Percentiles rank a stretch among this genome's conserved stretches.
These are phyloP conservation scores for Falco cherrug DNA, from an alignment of 2,797 vertebrate species.

Conservation along the genomic window DNA sequence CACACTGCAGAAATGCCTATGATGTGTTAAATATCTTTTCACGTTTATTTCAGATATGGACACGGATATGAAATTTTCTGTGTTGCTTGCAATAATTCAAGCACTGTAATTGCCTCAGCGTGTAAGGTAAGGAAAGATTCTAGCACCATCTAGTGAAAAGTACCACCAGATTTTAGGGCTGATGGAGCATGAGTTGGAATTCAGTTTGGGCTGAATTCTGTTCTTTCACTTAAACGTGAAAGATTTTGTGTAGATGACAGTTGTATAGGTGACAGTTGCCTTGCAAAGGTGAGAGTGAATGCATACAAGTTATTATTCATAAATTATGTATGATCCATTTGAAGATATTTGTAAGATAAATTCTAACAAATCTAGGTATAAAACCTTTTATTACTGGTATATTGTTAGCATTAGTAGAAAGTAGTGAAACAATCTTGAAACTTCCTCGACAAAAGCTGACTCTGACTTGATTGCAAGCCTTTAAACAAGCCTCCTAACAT, in stretches of 20 bases:
- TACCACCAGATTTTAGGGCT: background rate
- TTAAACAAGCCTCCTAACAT: background rate
- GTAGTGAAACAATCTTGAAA: background rate
- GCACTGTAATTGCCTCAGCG: slow-evolving; percentile 89
- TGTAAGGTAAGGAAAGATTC: slow-evolving; percentile 88
- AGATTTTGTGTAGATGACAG: background rate
- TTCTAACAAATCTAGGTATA: background rate
- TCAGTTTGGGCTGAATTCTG: background rate
- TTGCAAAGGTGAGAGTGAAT: background rate
- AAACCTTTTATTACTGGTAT: background rate
- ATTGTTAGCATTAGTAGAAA: background rate
- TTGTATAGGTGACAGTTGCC: background rate
- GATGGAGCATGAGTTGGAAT: background rate
- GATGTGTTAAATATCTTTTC: background rate
- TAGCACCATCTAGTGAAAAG: slow-evolving; percentile 65
- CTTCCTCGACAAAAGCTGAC: background rate
- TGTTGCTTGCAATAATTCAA: slow-evolving; percentile 86
- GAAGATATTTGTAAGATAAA: background rate
- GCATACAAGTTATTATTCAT: background rate
- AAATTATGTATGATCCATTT: background rate
- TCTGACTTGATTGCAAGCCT: background rate
- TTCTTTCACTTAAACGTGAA: background rate
- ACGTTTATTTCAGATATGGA: slow-evolving; percentile 86
- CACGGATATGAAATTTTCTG: slow-evolving; percentile 98
- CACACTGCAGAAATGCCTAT: background rate